Evolutionary conservation across 1,140 invertebrate genomes (phyloP).

Genomic region (Ostrea denselamellosa): DNA sequence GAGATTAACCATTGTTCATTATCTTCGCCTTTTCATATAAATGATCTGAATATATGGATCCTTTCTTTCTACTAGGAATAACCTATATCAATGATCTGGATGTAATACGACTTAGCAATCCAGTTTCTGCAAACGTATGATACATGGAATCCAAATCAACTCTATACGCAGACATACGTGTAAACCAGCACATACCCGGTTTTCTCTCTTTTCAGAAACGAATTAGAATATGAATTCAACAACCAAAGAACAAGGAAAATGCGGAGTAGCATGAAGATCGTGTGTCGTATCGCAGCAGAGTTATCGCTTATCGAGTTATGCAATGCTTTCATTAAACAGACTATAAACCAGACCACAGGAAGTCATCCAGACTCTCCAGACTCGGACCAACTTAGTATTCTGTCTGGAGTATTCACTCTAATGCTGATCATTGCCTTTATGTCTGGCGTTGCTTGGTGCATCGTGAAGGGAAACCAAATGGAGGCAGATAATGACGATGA

Average conservation of each 20-base stretch:
- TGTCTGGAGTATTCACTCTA: constrained; percentile 3
- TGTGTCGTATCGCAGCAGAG: neutral
- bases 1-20: too few relatives aligned
- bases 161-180: neutral
- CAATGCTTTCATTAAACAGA: neutral
- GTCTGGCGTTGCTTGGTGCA: neutral
- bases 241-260: neutral
- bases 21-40: too few relatives aligned
- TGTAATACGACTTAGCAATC: too few relatives aligned
- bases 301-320: neutral
- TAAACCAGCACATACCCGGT: neutral
- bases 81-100: too few relatives aligned
- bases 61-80: too few relatives aligned
- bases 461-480: constrained; percentile 10
- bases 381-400: neutral
- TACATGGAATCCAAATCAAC: neutral
- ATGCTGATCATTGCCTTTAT: constrained; percentile 8
- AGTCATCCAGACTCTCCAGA: neutral
- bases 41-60: too few relatives aligned
- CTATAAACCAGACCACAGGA: neutral
- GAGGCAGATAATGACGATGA: neutral
- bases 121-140: neutral
- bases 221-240: neutral
- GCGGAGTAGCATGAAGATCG: neutral
- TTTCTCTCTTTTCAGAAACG: neutral